Evolutionary conservation across 2,888 invertebrate genomes (phyloP), one percentile per base, ranked within the genome.

Genomic region (Rhamnusium bicolor): DNA sequence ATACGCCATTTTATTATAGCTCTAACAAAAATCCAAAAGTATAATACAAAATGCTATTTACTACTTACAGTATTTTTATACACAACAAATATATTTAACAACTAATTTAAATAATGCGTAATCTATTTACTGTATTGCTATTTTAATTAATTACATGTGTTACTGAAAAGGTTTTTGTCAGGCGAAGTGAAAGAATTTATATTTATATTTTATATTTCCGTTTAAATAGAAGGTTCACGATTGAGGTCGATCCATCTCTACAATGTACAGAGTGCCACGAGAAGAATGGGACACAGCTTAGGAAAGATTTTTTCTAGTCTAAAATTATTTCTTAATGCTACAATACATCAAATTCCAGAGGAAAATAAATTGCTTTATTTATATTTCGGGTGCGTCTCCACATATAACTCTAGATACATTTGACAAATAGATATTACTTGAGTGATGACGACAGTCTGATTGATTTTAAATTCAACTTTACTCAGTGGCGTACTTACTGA

Each of bases 1-100:
- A 88, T 88, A 88, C 87, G 88, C 88, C 87, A 88, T 88, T 88
- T 88, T 88, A 88, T 88, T 88, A 86, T 86, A 88, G 87, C 87
- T 86, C 87, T 87, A 88, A 88, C 87, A 87, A 88, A 88, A 87
- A 85, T 83, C 84, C 82, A 86, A 87, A 87, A 87, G 85, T 87
- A 88, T 88, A 87, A 87, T 88, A 88, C 85, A 88, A 88, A 88
- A 87, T 80, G 76, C 86, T 87, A 82, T 70, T 73, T 58, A 80
- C 86, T 87, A 87, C 85, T 81, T 85, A 87, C 84, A 86, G 72
- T 74, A 68, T 73, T 73, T 86, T 86, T 86, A 84, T 88, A 87
- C 87, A 88, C 85, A 87, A 87, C 85, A 85, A 84, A 85, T 83
- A 82, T 79, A 71, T 76, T 73, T 70, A 73, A 79, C 73, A 78